phyloP scores from a whole-genome alignment of 2,888 invertebrate genomes.

The Odontomyia ornata region DNA sequence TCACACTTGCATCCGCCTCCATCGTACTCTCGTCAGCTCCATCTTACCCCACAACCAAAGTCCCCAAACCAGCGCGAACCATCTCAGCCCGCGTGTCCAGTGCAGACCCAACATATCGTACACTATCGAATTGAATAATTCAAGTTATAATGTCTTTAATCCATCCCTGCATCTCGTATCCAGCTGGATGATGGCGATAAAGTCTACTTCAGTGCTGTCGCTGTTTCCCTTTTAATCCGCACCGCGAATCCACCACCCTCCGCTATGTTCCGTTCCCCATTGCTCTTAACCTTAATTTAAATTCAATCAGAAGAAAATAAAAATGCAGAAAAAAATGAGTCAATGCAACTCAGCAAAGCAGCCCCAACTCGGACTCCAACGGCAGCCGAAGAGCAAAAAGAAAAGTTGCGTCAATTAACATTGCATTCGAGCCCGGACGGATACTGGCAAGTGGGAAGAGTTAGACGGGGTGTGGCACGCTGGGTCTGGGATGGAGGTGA shows the following conservation, averaged over 20 bases:
- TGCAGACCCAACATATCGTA: background rate
- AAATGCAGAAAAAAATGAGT: constrained; percentile 29
- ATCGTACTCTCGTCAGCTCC: background rate
- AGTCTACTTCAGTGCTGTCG: background rate
- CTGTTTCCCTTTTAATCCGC: background rate
- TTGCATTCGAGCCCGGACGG: background rate
- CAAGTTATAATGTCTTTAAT: constrained; percentile 22
- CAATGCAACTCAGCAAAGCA: background rate
- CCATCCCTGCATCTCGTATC: background rate
- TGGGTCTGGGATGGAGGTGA: background rate
- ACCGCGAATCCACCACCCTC: background rate
- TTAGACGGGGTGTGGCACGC: background rate
- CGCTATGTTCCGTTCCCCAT: background rate
- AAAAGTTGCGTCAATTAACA: constrained; percentile 29
- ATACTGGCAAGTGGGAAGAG: background rate
- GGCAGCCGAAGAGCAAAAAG: background rate
- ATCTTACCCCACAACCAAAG: background rate
- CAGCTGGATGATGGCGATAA: background rate
- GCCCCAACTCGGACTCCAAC: background rate
- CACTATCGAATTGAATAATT: background rate
- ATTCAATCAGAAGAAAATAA: constrained; percentile 35
- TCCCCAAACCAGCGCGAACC: background rate
- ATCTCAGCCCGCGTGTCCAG: background rate
- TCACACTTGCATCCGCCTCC: constrained; percentile 7
- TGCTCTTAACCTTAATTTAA: constrained; percentile 39